phyloP scores from a whole-genome alignment of 2,797 vertebrate species.

The Dryobates pubescens region DNA sequence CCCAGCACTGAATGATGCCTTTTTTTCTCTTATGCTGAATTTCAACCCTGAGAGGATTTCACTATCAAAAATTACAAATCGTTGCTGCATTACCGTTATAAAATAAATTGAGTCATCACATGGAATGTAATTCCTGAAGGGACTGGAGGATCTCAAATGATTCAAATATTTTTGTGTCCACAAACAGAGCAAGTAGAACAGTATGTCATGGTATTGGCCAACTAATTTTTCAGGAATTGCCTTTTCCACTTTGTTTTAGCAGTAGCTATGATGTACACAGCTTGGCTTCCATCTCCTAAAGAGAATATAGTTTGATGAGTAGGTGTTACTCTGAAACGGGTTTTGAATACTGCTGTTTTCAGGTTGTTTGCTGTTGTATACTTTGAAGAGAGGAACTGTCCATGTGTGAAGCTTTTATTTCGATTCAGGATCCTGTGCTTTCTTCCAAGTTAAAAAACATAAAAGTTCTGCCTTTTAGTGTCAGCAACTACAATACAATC shows the following conservation, averaged over 20 bases:
- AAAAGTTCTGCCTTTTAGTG: not conserved
- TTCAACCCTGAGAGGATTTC: conserved; percentile 25
- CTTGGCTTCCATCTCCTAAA: not conserved
- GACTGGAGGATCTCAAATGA: not conserved
- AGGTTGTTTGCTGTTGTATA: not conserved
- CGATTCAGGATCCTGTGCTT: not conserved
- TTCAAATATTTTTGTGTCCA: not conserved
- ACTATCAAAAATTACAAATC: not conserved
- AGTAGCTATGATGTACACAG: not conserved
- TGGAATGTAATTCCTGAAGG: conserved; percentile 1
- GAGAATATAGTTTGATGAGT: not conserved
- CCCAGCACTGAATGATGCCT: not conserved
- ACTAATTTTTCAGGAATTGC: not conserved
- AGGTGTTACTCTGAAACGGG: not conserved
- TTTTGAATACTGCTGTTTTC: not conserved
- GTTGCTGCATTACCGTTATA: not conserved
- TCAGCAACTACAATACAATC: not conserved
- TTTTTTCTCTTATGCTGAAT: not conserved
- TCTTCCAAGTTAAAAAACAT: not conserved
- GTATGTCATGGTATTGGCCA: not conserved
- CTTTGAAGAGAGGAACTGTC: not conserved
- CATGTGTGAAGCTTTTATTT: not conserved
- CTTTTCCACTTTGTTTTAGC: not conserved
- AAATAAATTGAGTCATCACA: conserved; percentile 16
- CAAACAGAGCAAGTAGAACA: not conserved